Conservation (phyloP, 2,797 vertebrate species). For the Sparidentex hasta region DNA sequence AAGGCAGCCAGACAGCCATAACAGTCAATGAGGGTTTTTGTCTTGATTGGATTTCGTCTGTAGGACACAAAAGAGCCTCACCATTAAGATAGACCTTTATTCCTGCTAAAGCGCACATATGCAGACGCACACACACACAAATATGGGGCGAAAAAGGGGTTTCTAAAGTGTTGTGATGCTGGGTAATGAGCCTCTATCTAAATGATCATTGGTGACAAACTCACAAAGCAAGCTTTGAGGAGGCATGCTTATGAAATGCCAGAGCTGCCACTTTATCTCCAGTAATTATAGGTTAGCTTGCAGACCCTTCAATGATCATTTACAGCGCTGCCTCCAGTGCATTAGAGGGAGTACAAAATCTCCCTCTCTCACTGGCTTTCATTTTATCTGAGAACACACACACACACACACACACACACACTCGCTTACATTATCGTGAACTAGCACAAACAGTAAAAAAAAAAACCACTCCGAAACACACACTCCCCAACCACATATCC, state of each 20-base stretch:
- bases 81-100: conserved; percentile 99
- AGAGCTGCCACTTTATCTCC: conserved; percentile 99
- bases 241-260: conserved; percentile 99
- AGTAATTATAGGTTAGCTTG: conserved; percentile 99
- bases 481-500: conserved; percentile 89
- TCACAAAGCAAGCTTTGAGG: conserved; percentile 99
- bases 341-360: conserved; percentile 95
- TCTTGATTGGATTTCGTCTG: conserved; percentile 99
- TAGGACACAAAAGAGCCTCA: conserved; percentile 96
- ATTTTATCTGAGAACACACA: conserved; percentile 71
- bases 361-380: conserved; percentile 67
- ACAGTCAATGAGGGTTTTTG: conserved; percentile 96
- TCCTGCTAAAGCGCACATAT: conserved; percentile 75
- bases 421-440: conserved; percentile 52
- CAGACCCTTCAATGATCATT: conserved; percentile 99
- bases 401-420: conserved; percentile 45
- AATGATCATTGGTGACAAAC: conserved; percentile 99
- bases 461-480: conserved; percentile 83
- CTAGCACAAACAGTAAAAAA: conserved; percentile 45
- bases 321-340: conserved; percentile 98
- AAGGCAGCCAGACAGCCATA: conserved; percentile 92
- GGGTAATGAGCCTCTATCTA: conserved; percentile 99
- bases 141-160: conserved; percentile 88
- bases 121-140: conserved; percentile 59
- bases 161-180: conserved; percentile 99